Evolutionary conservation across 2,113 vertebrate genomes (phyloP).

Genomic region (Origma solitaria): DNA sequence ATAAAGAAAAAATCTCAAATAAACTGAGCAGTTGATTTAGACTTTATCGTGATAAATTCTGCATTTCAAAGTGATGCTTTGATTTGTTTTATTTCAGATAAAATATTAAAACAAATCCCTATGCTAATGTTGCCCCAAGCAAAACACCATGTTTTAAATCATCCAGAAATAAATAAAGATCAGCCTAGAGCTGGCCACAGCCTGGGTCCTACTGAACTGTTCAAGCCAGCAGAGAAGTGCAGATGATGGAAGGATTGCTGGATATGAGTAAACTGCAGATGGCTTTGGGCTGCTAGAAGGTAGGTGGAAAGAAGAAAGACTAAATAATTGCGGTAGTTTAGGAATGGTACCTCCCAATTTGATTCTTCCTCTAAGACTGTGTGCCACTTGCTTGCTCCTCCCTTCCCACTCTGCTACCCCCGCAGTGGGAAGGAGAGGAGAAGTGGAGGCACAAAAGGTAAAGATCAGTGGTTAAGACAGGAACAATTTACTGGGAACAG

Average conservation of each 20-base stretch:
- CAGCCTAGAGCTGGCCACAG: background rate
- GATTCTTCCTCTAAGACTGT: no score
- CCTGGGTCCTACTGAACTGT: background rate
- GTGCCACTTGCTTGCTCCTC: rapidly evolving
- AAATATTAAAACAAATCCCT: background rate
- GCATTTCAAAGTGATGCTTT: background rate
- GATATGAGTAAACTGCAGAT: background rate
- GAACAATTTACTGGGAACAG: background rate
- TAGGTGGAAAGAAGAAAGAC: background rate
- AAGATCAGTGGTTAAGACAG: background rate
- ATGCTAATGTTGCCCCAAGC: background rate
- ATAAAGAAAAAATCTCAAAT: background rate
- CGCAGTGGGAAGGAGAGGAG: rapidly evolving
- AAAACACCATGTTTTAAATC: background rate
- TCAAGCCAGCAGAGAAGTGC: background rate
- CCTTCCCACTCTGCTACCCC: no score
- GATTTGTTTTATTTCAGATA: background rate
- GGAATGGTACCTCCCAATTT: background rate
- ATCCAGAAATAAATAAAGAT: background rate
- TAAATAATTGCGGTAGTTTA: background rate
- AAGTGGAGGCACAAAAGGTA: background rate
- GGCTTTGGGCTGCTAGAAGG: background rate
- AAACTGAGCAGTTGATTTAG: background rate
- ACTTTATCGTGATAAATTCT: background rate
- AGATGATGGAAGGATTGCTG: background rate